Base-by-base conservation (phyloP, 2,113 vertebrate genomes). In the Phalacrocorax brasilianus region DNA sequence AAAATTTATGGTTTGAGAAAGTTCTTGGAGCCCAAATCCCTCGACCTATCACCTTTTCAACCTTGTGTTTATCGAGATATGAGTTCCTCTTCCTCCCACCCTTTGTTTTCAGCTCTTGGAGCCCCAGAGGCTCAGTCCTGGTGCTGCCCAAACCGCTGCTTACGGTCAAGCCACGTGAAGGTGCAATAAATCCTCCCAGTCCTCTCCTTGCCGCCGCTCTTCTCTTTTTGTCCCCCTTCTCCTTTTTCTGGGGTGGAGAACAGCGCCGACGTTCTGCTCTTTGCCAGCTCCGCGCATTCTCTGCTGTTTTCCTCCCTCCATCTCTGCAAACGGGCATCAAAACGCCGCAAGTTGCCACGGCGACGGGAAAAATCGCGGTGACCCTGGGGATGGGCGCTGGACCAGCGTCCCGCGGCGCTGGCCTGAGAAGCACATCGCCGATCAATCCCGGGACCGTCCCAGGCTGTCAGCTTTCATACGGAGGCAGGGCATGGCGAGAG, bases 1-100 rank as follows among this genome's bases (percentile, higher is more conserved):
- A 97, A 97, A 98, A 98, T 98, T 98, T 98, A 98, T 91, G 96
- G 95, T 93, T 97, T 98, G 97, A 98, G 97, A 98, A 98, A 97
- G 96, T 97, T 95, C 97, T 97, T 94, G 91, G 63, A 96, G 97
- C 90, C 93, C 44, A 71, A 84, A 88, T 97, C 95, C 85, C 95
- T 97, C 22, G 63, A 97, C 96, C 88, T 95, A 45, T 91, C 80
- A 83, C 95, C 88, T 96, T 53, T 75, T 84, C n/a, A 75, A 91
- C 96, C 89, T 95, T 33, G 47, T 97, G 95, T 96, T 98, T 98
- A 97, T 97, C 96, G 15, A 96, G 92, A 97, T 95, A 87, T 1
- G 4, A 95, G 91, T 94, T 91, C 93, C 86, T 95, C 94, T 95
- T 95, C 87, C 91, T 94, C 93, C 47, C 50, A 56, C 33, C 91